Percentiles rank a stretch among this genome's conserved stretches.
Evolutionary conservation across 2,888 invertebrate genomes (phyloP).

Genomic region (Drosophila mayaguana): DNA sequence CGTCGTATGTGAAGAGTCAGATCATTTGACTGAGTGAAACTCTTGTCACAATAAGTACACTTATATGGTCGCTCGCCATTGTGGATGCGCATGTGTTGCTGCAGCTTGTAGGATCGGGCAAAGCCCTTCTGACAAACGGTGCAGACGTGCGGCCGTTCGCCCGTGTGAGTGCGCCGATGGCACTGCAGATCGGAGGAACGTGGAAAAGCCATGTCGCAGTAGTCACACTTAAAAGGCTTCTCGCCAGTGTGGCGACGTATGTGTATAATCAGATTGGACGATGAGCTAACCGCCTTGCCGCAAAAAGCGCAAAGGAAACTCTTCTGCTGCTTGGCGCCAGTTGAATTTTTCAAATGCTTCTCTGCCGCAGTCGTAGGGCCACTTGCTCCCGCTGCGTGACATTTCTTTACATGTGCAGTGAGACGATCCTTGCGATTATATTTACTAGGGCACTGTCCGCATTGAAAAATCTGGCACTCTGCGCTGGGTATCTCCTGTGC

Average conservation of each 20-base stretch:
- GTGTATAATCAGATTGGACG: constrained; percentile 88
- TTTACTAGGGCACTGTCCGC: constrained; percentile 79
- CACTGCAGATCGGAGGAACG: constrained; percentile 88
- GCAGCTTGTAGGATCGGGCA: constrained; percentile 87
- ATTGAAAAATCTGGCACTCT: constrained; percentile 73
- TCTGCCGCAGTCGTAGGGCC: neutral
- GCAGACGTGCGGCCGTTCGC: constrained; percentile 87
- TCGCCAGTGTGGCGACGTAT: constrained; percentile 89
- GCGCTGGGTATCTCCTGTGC: neutral
- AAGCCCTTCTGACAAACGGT: constrained; percentile 86
- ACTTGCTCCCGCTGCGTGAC: constrained; percentile 49
- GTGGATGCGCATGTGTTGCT: constrained; percentile 87
- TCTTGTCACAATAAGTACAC: constrained; percentile 86
- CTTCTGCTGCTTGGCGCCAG: constrained; percentile 76
- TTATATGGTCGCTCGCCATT: constrained; percentile 87
- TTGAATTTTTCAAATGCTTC: neutral
- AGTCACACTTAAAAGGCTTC: constrained; percentile 88
- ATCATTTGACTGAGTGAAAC: constrained; percentile 90
- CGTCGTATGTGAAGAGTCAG: constrained; percentile 89
- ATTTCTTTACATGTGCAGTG: constrained; percentile 80
- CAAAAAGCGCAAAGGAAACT: constrained; percentile 87
- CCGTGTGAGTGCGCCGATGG: constrained; percentile 88
- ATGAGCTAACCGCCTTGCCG: constrained; percentile 87
- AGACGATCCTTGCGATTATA: constrained; percentile 83
- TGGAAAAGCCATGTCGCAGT: constrained; percentile 88